Conservation (phyloP, 1,140 invertebrate species). For the Holcopasites calliopsidis region DNA sequence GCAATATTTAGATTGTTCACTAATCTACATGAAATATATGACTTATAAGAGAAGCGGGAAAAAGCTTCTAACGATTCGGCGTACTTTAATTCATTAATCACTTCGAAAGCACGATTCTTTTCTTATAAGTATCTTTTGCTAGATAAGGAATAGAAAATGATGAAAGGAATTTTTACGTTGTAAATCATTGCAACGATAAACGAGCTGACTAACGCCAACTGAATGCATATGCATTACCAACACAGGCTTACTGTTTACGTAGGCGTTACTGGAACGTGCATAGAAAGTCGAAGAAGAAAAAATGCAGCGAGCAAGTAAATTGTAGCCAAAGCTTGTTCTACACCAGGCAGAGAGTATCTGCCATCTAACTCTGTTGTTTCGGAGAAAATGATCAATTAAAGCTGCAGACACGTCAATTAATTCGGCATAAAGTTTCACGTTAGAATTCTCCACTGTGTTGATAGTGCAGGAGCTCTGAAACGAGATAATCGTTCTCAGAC, state of each 20-base stretch:
- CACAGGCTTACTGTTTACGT: conserved; percentile 41
- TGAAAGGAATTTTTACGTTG: not conserved
- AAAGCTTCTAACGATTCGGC: too few relatives aligned
- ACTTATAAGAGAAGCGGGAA: too few relatives aligned
- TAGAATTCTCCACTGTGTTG: not conserved
- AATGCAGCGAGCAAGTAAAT: conserved; percentile 8
- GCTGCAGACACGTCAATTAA: too few relatives aligned
- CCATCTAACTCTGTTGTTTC: not conserved
- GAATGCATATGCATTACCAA: conserved; percentile 42
- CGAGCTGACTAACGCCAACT: conserved; percentile 48
- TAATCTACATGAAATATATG: not conserved
- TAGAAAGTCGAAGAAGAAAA: conserved; percentile 51
- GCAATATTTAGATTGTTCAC: not conserved
- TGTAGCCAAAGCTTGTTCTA: not conserved
- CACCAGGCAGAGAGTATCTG: not conserved
- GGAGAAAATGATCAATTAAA: not conserved
- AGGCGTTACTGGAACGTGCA: conserved; percentile 52
- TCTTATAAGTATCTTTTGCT: not conserved
- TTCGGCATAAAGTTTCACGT: not conserved
- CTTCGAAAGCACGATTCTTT: not conserved
- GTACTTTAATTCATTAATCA: too few relatives aligned
- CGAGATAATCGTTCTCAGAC: conserved; percentile 3
- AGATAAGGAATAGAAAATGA: not conserved
- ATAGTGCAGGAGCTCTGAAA: not conserved
- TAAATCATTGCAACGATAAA: not conserved